Evolutionary conservation across 2,797 vertebrate species (phyloP), one percentile per base, ranked within the genome.

Genomic region (Acipenser ruthenus): DNA sequence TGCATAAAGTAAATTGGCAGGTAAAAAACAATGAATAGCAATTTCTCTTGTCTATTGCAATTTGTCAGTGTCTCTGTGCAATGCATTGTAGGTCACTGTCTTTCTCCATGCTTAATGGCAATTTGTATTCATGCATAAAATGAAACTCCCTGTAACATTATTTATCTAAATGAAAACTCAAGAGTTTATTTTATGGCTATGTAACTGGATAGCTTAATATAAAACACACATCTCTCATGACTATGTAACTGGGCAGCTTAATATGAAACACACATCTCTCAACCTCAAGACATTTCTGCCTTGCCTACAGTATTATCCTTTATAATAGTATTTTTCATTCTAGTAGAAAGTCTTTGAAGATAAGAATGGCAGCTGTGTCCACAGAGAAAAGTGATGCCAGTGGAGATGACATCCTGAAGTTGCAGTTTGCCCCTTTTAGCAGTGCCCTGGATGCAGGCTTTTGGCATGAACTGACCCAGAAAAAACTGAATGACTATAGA

Each of bases 391-490:
- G 73, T 1, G 5, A 72, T 6, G 63, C 77, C 1, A 53, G 48
- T 3, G 75, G 56, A 0, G 49, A 75, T 5, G 77, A 60, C 49
- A 78, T 78, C 51, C 75, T 78, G 59, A 92, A 89, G 74, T 83
- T 99, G 77, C 95, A 97, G 88, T 99, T 99, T 50, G 94, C 92
- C 15, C 95, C 95, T 4, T 97, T 99, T 82, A 90, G 82, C 77
- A 96, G 95, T 1, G 95, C 97, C 56, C 75, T 99, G 78, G 96
- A 99, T 60, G 95, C 93, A 0, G 96, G 97, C 0, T 99, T 99
- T 85, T 99, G 97, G 96, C 96, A 99, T 1, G 88, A 98, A 49
- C 87, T 99, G 59, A 97, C 95, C 4, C 95, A 97, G 84, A 96
- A 86, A 99, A 99, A 99, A 62, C 91, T 99, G 72, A 93, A 95